A percentile compares a stretch with the other conserved stretches of the same genome.
These are phyloP conservation scores for Carollia perspicillata DNA, from an alignment of 2,113 vertebrate genomes.

Conservation along the genomic window DNA sequence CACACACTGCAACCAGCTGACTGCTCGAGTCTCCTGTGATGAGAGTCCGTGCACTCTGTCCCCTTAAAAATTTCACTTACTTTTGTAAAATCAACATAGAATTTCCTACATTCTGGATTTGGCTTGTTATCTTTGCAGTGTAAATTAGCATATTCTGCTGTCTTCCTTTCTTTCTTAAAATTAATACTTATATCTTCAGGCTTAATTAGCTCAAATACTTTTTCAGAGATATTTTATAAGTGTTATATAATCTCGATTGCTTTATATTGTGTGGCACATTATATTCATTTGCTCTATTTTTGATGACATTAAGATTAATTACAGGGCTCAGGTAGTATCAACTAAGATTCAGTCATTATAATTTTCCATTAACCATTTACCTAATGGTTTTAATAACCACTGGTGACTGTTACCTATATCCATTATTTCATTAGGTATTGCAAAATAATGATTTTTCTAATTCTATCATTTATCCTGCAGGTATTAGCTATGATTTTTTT, in stretches of 20 bases:
- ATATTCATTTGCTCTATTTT: slow-evolving; percentile 12
- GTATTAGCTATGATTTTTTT: slow-evolving; percentile 9
- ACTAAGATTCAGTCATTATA: not conserved
- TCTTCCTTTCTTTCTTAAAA: not conserved
- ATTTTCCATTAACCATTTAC: slow-evolving; percentile 48
- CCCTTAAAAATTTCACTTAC: not conserved
- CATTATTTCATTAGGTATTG: slow-evolving; percentile 32
- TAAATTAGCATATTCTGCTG: not conserved
- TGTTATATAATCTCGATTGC: not conserved
- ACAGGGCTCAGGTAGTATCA: slow-evolving; percentile 7
- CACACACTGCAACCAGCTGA: not conserved
- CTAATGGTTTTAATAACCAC: slow-evolving; percentile 15
- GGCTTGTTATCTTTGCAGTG: not conserved
- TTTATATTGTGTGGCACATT: not conserved
- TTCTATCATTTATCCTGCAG: slow-evolving; percentile 27
- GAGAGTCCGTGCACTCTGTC: not conserved
- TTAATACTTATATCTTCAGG: not conserved
- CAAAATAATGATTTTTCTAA: slow-evolving; percentile 36
- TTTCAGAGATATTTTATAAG: not conserved
- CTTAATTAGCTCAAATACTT: slow-evolving; percentile 4
- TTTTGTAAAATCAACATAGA: not conserved
- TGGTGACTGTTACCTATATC: not conserved
- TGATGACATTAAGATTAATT: slow-evolving; percentile 46
- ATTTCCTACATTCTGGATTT: not conserved
- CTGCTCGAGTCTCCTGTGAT: not conserved